phyloP scores from a whole-genome alignment of 2,888 invertebrate genomes.

The Autographa gamma region DNA sequence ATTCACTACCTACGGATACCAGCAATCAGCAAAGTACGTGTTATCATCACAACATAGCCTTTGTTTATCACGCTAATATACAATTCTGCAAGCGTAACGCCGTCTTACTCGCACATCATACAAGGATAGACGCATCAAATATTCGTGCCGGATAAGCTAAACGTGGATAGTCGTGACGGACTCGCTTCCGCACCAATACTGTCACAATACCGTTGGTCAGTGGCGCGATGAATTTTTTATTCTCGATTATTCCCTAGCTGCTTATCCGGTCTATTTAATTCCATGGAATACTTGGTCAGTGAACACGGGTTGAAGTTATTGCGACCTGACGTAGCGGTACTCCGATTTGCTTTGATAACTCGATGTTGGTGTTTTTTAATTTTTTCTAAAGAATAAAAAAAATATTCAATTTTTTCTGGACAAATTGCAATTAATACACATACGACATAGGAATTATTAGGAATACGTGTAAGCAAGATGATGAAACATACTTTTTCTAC shows the following conservation, averaged over 20 bases:
- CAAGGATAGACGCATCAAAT: conserved; percentile 63
- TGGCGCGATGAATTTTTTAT: conserved; percentile 82
- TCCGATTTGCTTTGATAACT: conserved; percentile 44
- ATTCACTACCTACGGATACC: neutral
- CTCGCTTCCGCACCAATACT: conserved; percentile 61
- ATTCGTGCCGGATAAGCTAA: conserved; percentile 63
- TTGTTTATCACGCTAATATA: conserved; percentile 38
- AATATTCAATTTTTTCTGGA: neutral
- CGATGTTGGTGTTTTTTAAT: conserved; percentile 5
- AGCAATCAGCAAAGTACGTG: neutral
- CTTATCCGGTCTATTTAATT: conserved; percentile 78
- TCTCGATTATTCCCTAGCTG: conserved; percentile 77
- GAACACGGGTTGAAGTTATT: conserved; percentile 51
- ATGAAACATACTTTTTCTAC: too few relatives aligned
- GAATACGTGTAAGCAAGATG: too few relatives aligned
- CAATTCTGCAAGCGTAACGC: conserved; percentile 49
- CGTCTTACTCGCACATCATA: conserved; percentile 43
- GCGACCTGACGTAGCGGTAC: conserved; percentile 59
- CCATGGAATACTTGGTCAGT: conserved; percentile 64
- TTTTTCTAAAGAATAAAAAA: too few relatives aligned
- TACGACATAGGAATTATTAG: too few relatives aligned
- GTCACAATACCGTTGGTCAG: conserved; percentile 53
- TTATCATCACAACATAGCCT: conserved; percentile 27
- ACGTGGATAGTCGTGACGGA: conserved; percentile 47
- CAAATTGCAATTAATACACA: too few relatives aligned